phyloP scores from a whole-genome alignment of 2,113 vertebrate genomes.

The Okapia johnstoni region DNA sequence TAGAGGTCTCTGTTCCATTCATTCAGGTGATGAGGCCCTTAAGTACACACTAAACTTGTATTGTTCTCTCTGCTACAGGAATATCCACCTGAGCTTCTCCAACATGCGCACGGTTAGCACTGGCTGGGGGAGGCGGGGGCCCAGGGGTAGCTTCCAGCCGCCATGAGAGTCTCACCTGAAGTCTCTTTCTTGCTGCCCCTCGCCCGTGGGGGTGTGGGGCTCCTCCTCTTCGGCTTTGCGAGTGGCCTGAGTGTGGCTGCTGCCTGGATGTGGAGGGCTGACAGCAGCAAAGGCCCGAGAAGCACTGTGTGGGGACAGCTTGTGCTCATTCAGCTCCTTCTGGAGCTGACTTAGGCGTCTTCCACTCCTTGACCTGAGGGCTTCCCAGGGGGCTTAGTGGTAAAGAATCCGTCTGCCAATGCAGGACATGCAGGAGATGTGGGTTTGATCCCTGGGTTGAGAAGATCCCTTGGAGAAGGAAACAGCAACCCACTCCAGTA shows the following conservation, averaged over 20 bases:
- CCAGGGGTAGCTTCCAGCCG: not conserved
- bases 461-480: not conserved
- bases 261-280: not conserved
- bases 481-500: not conserved
- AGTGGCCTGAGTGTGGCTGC: not conserved
- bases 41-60: no score
- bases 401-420: not conserved
- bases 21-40: not conserved
- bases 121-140: not conserved
- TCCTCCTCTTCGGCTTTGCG: not conserved
- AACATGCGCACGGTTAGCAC: not conserved
- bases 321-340: not conserved
- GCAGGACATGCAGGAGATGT: not conserved
- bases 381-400: not conserved
- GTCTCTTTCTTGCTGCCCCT: not conserved
- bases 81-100: not conserved
- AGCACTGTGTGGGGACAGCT: accelerated
- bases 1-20: not conserved
- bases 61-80: not conserved
- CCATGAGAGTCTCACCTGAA: not conserved
- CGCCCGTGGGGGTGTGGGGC: not conserved
- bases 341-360: accelerated
- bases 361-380: not conserved
- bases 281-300: not conserved
- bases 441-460: not conserved